A percentile compares a stretch with the other conserved stretches of the same genome.
These are phyloP conservation scores for Ranitomeya variabilis DNA, from an alignment of 2,113 vertebrate species.

Conservation along the genomic window DNA sequence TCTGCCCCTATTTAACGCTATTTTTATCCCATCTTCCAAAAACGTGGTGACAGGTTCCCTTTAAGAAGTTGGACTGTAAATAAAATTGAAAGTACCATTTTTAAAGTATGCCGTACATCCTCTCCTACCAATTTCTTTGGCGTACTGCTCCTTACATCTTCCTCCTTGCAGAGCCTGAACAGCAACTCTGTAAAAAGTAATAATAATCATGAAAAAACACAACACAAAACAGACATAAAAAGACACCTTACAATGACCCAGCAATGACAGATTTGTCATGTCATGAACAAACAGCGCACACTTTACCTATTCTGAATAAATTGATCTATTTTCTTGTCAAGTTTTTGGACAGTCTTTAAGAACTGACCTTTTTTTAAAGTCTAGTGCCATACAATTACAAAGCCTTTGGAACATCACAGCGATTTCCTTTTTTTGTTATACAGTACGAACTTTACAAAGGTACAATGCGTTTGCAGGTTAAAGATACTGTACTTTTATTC, in stretches of 20 bases:
- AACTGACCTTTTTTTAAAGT: conserved; percentile 68
- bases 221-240: conserved; percentile 67
- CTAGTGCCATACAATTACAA: conserved; percentile 70
- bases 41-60: no score
- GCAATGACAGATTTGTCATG: conserved; percentile 67
- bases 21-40: no score
- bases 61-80: background rate
- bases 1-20: no score
- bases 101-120: conserved; percentile 76
- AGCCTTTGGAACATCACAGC: conserved; percentile 67
- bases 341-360: conserved; percentile 67
- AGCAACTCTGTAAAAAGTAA: conserved; percentile 71
- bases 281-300: conserved; percentile 62
- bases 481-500: conserved; percentile 74
- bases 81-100: conserved; percentile 75
- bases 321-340: conserved; percentile 73
- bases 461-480: conserved; percentile 76
- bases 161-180: conserved; percentile 73
- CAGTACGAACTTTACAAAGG: conserved; percentile 74
- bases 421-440: conserved; percentile 64
- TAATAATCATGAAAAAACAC: background rate
- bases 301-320: conserved; percentile 77
- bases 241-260: conserved; percentile 64
- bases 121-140: conserved; percentile 75
- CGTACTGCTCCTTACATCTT: conserved; percentile 76